phyloP scores from a whole-genome alignment of 2,113 vertebrate genomes.

The Oophaga pumilio region DNA sequence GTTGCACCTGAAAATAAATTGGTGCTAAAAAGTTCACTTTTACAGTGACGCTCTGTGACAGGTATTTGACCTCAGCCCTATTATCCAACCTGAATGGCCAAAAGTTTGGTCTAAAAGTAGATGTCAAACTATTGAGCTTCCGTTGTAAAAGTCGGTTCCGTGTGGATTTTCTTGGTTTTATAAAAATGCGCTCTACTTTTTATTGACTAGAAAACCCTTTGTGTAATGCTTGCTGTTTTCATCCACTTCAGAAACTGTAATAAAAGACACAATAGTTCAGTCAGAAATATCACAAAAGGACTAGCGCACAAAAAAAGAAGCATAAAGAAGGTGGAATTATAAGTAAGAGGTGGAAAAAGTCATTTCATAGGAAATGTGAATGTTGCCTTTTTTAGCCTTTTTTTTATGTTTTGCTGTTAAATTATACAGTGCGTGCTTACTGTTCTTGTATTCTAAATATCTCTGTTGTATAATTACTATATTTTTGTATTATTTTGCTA shows the following conservation, averaged over 20 bases:
- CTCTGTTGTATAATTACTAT: conserved; percentile 16
- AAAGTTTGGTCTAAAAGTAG: no score
- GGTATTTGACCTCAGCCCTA: no score
- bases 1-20: no score
- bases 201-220: conserved; percentile 2
- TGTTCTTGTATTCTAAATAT: background rate
- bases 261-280: background rate
- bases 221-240: background rate
- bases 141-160: background rate
- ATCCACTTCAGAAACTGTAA: conserved; percentile 27
- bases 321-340: background rate
- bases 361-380: background rate
- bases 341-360: background rate
- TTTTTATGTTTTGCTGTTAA: background rate
- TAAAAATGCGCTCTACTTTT: background rate
- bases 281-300: background rate
- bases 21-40: no score
- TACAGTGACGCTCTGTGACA: no score
- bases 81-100: no score
- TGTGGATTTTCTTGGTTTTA: background rate
- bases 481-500: background rate
- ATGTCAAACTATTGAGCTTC: no score
- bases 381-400: background rate
- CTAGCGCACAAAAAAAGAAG: background rate
- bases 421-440: background rate